Percentiles rank a stretch among this genome's conserved stretches.
phyloP scores from a whole-genome alignment of 92 coral and sea anemone genomes.

The Parazoanthus darwini region DNA sequence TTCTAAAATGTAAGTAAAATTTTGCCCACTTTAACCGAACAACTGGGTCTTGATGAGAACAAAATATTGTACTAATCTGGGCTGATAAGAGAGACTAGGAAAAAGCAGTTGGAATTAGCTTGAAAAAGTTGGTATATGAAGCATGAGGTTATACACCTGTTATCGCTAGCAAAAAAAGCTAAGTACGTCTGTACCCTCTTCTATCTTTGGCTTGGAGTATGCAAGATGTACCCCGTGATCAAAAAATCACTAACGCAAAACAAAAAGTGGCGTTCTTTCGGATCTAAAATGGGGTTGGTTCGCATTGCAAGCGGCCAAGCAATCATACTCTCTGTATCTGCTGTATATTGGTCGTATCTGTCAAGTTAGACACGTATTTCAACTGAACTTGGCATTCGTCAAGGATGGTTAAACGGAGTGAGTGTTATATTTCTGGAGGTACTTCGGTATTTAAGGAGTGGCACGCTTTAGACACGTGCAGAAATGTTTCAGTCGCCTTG shows the following conservation, averaged over 20 bases:
- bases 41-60: background rate
- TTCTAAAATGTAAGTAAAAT: background rate
- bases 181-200: background rate
- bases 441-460: background rate
- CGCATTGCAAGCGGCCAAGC: background rate
- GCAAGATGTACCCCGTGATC: background rate
- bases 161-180: background rate
- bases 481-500: background rate
- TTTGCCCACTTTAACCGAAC: background rate
- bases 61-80: background rate
- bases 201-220: background rate
- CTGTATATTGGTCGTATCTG: background rate
- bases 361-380: background rate
- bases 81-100: background rate
- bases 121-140: too few relatives aligned
- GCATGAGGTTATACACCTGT: background rate
- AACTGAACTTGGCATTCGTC: slow-evolving; percentile 35
- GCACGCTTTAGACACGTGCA: slow-evolving; percentile 24
- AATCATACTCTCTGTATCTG: background rate
- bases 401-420: background rate
- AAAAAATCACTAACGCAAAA: background rate
- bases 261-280: background rate
- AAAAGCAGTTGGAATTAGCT: background rate
- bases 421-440: background rate
- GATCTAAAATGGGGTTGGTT: background rate